Evolutionary conservation across 2,888 invertebrate genomes (phyloP), one percentile per base, ranked within the genome.

Genomic region (Esperia sulphurella): DNA sequence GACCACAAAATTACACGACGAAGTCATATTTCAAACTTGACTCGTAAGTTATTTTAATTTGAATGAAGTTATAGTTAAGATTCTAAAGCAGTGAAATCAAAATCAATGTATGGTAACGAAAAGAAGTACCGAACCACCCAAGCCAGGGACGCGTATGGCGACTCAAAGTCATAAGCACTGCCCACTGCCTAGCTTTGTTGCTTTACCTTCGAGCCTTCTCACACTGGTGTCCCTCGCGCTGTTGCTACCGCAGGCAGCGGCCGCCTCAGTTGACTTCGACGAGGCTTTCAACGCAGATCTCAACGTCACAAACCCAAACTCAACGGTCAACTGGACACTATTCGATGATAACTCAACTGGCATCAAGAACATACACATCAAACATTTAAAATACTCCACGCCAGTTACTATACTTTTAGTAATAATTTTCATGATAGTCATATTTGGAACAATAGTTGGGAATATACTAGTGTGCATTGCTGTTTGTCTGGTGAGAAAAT

Each of bases 391-490:
- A 56, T 90, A 87, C 64, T 86, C 89, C 14, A 79, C 81, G 21
- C 68, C 81, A 8, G 78, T 79, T 42, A 88, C 95, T 51, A 92
- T 96, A 59, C 75, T 95, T 57, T 92, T 96, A 60, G 92, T 93
- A 52, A 89, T 94, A 54, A 88, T 96, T 53, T 91, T 96, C 63
- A 90, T 95, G 59, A 90, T 93, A 65, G 94, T 96, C 42, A 95
- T 96, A 58, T 79, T 95, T 52, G 95, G 94, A 56, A 96, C 96
- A 3, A 93, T 96, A 54, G 92, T 96, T 50, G 96, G 96, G 43
- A 98, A 99, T 88, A 93, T 98, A 50, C 91, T 98, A 51, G 98
- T 99, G 63, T 98, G 98, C 81, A 93, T 98, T 33, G 98, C 98
- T 49, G 98, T 99, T 47, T 96, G 97, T 73, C 93, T 98, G 68